Base-by-base conservation (phyloP, 2,888 invertebrate genomes). In the Teleogryllus oceanicus region DNA sequence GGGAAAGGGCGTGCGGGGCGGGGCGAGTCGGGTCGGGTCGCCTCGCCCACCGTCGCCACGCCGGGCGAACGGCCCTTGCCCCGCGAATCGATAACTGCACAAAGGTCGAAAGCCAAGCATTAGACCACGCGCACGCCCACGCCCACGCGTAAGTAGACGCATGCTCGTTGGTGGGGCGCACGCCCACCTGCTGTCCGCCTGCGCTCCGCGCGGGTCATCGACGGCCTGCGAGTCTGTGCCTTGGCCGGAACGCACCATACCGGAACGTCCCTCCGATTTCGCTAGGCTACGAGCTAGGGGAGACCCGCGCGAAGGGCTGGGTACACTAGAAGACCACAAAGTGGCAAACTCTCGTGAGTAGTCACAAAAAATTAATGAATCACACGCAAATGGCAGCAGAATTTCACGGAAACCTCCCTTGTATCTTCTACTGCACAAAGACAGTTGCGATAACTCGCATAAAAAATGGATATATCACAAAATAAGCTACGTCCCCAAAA, bases 21-120 rank as follows among this genome's bases (percentile, higher is more conserved):
- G 16, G n/a, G 62, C 62, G 62, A 18, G 62, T 13, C 16, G 13
- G 62, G 62, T 12, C 12, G 62, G 62, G 16, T 62, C 13, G 16
- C 62, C 13, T n/a, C 16, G 62, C n/a, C 16, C 62, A 62, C 16
- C 13, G 62, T 16, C 62, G n/a, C 62, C 62, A 62, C 62, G 16
- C 13, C n/a, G 62, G 16, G 62, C 16, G 16, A n/a, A 18, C 16
- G 62, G 62, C 16, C 62, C 62, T 62, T 62, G 62, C 62, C 37
- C 37, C 62, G 62, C 62, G 62, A 62, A 62, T 62, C 62, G 62
- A 62, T 62, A 62, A 62, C 62, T 62, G 62, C 62, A 62, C 62
- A 62, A 62, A 62, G 62, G 62, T 62, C 62, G 62, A 62, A 62
- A 62, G 62, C 62, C 62, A 62, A 62, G 62, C 62, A 62, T 62